Conservation (phyloP, 1,140 invertebrate species). For the Hydropsyche tenuis region DNA sequence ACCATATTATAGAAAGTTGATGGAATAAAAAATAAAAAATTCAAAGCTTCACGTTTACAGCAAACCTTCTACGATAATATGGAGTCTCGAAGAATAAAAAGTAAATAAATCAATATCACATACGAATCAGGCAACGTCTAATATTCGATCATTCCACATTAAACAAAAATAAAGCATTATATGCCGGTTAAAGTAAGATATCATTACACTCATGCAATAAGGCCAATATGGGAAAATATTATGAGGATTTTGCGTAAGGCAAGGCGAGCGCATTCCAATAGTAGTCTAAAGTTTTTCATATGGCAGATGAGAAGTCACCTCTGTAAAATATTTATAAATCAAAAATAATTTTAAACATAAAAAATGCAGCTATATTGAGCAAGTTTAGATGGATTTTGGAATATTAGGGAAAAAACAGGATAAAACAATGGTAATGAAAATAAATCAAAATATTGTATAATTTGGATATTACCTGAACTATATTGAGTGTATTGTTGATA, state of each 20-base stretch:
- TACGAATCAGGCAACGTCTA: not conserved
- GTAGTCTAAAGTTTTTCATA: slow-evolving; percentile 83
- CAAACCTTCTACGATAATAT: too few relatives aligned
- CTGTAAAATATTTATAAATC: slow-evolving; percentile 70
- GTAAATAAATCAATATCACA: slow-evolving; percentile 28
- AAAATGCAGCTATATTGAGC: not conserved
- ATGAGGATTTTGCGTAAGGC: slow-evolving; percentile 39
- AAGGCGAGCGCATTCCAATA: slow-evolving; percentile 43
- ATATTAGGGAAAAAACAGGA: not conserved
- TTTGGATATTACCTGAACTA: slow-evolving; percentile 78
- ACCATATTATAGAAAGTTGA: too few relatives aligned
- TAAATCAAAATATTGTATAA: slow-evolving; percentile 10
- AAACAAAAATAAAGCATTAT: slow-evolving; percentile 25
- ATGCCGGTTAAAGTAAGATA: slow-evolving; percentile 31
- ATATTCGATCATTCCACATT: not conserved
- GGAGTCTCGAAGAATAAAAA: not conserved
- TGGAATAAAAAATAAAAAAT: too few relatives aligned
- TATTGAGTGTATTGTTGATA: slow-evolving; percentile 99
- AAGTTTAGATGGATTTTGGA: not conserved
- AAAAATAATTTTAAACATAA: slow-evolving; percentile 20
- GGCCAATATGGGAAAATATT: slow-evolving; percentile 1
- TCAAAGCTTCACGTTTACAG: too few relatives aligned
- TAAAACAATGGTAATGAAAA: not conserved
- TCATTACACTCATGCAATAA: slow-evolving; percentile 36
- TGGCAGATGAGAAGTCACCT: slow-evolving; percentile 85